A percentile compares a stretch with the other conserved stretches of the same genome.
These are phyloP conservation scores for Ceratina japonica DNA, from an alignment of 1,140 invertebrate genomes.

Conservation along the genomic window DNA sequence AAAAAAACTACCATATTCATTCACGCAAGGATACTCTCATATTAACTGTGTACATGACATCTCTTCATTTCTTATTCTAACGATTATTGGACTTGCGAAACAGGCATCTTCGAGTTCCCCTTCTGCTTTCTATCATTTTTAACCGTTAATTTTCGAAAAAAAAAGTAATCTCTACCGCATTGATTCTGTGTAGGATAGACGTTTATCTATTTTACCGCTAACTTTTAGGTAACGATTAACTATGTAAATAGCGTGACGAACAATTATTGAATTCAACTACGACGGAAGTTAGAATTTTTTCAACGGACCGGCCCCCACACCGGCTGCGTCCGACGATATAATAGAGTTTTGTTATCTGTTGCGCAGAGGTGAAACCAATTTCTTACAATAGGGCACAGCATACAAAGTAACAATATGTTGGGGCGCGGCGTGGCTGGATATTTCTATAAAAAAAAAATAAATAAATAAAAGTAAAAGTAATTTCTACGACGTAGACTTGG, in stretches of 20 bases:
- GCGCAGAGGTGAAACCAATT: slow-evolving; percentile 53
- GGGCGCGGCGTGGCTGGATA: slow-evolving; percentile 30
- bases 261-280: slow-evolving; percentile 68
- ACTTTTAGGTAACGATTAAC: slow-evolving; percentile 54
- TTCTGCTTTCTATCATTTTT: slow-evolving; percentile 34
- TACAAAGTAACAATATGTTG: slow-evolving; percentile 14
- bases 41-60: slow-evolving; percentile 39
- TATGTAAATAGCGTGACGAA: slow-evolving; percentile 75
- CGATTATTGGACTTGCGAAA: slow-evolving; percentile 3
- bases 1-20: slow-evolving; percentile 12
- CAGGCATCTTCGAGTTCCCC: slow-evolving; percentile 23
- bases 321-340: slow-evolving; percentile 34
- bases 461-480: slow-evolving; percentile 27
- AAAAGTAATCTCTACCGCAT: slow-evolving; percentile 14
- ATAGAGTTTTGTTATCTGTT: slow-evolving; percentile 69
- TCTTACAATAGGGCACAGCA: slow-evolving; percentile 54
- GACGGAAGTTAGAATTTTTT: slow-evolving; percentile 70
- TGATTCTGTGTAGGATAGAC: slow-evolving; percentile 31
- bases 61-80: slow-evolving; percentile 28
- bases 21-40: slow-evolving; percentile 19
- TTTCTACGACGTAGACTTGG: slow-evolving; percentile 31
- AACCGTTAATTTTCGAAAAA: slow-evolving; percentile 17
- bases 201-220: slow-evolving; percentile 41
- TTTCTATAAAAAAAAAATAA: no score
- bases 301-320: slow-evolving; percentile 55